Evolutionary conservation across 2,113 vertebrate species (phyloP).

Genomic region (Ammodytes dubius): DNA sequence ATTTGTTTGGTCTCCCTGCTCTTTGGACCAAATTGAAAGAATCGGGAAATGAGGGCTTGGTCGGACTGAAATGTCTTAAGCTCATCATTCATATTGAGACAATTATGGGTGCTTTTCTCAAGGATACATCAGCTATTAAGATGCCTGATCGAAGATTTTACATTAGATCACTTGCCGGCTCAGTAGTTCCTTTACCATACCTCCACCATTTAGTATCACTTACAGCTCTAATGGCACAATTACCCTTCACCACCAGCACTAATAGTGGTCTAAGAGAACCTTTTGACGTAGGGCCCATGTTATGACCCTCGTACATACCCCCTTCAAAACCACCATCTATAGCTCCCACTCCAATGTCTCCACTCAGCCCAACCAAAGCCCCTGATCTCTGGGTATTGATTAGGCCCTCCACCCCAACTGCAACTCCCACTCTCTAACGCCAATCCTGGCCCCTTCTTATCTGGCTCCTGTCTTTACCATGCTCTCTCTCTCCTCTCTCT

Average conservation of each 20-base stretch:
- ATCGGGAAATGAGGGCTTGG: constrained; percentile 20
- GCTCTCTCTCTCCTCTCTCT: constrained; percentile 19
- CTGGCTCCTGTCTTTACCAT: constrained; percentile 38
- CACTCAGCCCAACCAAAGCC: constrained; percentile 59
- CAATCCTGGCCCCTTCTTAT: constrained; percentile 64
- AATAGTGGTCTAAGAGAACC: constrained; percentile 77
- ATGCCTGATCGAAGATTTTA: constrained; percentile 71
- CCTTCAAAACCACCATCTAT: constrained; percentile 55
- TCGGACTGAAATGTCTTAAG: constrained; percentile 44
- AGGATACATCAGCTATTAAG: constrained; percentile 79
- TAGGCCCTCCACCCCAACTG: constrained; percentile 56
- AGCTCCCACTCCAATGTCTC: constrained; percentile 57
- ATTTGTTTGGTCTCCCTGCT: constrained; percentile 26
- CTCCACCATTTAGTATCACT: constrained; percentile 80
- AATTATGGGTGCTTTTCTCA: constrained; percentile 76
- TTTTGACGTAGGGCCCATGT: constrained; percentile 72
- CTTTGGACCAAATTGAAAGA: constrained; percentile 37
- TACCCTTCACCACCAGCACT: constrained; percentile 80
- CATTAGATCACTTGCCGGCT: constrained; percentile 72
- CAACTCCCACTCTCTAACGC: constrained; percentile 60
- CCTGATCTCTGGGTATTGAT: constrained; percentile 74
- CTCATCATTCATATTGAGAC: constrained; percentile 51
- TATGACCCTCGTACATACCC: constrained; percentile 70
- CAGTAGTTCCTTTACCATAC: constrained; percentile 75
- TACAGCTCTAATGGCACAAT: constrained; percentile 79